Evolutionary conservation across 2,888 invertebrate genomes (phyloP), one percentile per base, ranked within the genome.

Genomic region (Dicranocentrus wangi): DNA sequence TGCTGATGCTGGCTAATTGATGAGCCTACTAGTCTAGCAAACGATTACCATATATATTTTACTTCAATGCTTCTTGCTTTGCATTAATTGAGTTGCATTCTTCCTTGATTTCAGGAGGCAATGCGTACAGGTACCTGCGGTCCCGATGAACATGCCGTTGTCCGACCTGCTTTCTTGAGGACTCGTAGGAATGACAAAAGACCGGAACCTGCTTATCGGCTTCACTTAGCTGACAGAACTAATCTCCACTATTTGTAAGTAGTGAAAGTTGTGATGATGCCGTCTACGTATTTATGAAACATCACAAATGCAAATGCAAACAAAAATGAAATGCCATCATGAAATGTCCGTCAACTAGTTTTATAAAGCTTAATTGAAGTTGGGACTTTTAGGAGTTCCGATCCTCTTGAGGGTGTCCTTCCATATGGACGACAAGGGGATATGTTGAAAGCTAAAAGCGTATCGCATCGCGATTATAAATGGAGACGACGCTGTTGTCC

Each of bases 141-240:
- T 0, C 85, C 85, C 0, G 84, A 84, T 43, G 27, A 63, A 2
- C n/a, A 66, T 8, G 72, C 75, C 19, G 8, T 63, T 13, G 42
- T 66, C 1, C 66, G 82, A 32, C 85, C 86, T 28, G 83, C 75
- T n/a, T 76, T 81, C 17, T 70, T 85, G 13, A 66, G 79, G 7
- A 47, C 42, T 53, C 27, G 69, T 10, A 25, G 55, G 23, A 76
- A 78, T 68, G 85, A 86, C 47, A 69, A 73, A 25, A 66, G 84
- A 25, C 85, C 85, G 0, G 86, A 86, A 63, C 85, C 85, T 2
- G 85, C 85, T 2, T 83, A 84, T 60, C 81, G 85, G 10, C 68
- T 82, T 0, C 85, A 86, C 60, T 73, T 86, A 25, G 80, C 81
- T 13, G 86, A 86, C 51, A 61, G 85, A 61, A 85, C 85, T 8